These are phyloP conservation scores for Hipparchia semele DNA, from an alignment of 2,888 invertebrate species.

Conservation along the genomic window DNA sequence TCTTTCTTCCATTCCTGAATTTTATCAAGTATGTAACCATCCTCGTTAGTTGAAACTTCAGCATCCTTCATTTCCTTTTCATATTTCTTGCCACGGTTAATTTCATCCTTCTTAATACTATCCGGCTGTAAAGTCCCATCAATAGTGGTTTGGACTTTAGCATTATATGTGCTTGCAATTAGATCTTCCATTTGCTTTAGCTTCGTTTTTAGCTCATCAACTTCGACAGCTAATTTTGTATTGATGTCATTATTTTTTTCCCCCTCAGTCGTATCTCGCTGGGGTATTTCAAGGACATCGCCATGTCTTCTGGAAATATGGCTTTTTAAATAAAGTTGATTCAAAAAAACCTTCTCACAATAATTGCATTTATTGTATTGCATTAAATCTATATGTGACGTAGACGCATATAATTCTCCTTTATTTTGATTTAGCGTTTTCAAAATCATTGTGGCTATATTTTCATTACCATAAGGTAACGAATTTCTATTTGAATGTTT, in stretches of 20 bases:
- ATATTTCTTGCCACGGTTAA: constrained; percentile 29
- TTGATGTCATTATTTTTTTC: constrained; percentile 72
- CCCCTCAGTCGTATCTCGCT: constrained; percentile 54
- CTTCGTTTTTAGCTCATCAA: constrained; percentile 72
- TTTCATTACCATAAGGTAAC: constrained; percentile 71
- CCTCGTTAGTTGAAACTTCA: constrained; percentile 61
- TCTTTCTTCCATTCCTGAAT: constrained; percentile 80
- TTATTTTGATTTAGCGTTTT: constrained; percentile 66
- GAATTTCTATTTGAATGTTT: constrained; percentile 60
- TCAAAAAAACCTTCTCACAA: constrained; percentile 87
- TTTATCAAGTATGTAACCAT: constrained; percentile 63
- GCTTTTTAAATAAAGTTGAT: constrained; percentile 84
- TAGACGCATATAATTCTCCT: constrained; percentile 61
- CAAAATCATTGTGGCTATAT: constrained; percentile 75
- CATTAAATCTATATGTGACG: constrained; percentile 55
- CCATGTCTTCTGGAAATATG: constrained; percentile 85
- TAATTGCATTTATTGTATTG: constrained; percentile 84
- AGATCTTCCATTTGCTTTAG: constrained; percentile 73
- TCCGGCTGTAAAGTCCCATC: constrained; percentile 14
- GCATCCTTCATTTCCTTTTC: constrained; percentile 60
- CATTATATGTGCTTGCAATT: constrained; percentile 42
- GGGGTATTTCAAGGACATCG: constrained; percentile 57
- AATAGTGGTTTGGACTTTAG: constrained; percentile 8
- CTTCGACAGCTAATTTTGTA: constrained; percentile 80
- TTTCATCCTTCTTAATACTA: constrained; percentile 27